Conservation (phyloP, 2,797 vertebrate species). For the Spheniscus humboldti region DNA sequence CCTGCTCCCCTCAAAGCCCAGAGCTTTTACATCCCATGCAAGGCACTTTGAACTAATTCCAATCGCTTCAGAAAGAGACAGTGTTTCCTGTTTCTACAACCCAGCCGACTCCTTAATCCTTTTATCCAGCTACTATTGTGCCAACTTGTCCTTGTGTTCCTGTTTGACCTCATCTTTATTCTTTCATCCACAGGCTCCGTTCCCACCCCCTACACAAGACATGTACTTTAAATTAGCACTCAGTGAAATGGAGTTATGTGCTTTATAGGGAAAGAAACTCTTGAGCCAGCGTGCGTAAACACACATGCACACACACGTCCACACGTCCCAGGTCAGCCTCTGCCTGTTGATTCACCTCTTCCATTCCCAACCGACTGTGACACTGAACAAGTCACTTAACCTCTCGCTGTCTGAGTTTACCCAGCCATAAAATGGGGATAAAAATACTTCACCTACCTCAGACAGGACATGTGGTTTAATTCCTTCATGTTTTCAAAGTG, state of each 20-base stretch:
- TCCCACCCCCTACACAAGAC: not conserved
- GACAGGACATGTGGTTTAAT: not conserved
- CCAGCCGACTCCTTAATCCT: conserved; percentile 30
- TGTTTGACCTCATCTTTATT: not conserved
- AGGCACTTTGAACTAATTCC: conserved; percentile 40
- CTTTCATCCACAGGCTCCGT: not conserved
- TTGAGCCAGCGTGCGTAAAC: fast-evolving
- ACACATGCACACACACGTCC: not conserved
- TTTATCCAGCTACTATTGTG: not conserved
- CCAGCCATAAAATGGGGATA: not conserved
- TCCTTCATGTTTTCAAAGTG: not conserved
- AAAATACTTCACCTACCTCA: not conserved
- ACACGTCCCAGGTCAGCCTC: not conserved
- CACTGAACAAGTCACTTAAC: not conserved
- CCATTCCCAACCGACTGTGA: not conserved
- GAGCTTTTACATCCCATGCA: not conserved
- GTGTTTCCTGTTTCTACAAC: not conserved
- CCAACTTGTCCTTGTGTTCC: conserved; percentile 8
- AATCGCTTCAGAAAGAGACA: not conserved
- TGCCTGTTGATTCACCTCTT: not conserved
- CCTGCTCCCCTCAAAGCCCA: not conserved
- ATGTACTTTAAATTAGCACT: not conserved
- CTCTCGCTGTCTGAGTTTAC: not conserved
- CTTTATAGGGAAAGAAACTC: not conserved
- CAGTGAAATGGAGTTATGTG: not conserved